Base-by-base conservation (phyloP, 1,140 invertebrate genomes). In the Rhyzopertha dominica region DNA sequence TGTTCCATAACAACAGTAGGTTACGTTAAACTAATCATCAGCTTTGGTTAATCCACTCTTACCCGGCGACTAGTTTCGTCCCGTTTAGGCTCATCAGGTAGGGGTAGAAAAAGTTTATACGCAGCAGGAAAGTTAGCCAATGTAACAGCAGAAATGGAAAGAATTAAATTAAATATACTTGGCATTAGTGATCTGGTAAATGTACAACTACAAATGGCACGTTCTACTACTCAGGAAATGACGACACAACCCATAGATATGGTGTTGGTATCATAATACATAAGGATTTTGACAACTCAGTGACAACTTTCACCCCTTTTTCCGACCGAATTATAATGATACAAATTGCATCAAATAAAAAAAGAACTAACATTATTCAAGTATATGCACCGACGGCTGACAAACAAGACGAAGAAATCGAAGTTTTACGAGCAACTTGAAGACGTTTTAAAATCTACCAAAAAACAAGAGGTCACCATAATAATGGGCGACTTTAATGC, bases 301-400 rank as follows among this genome's bases (percentile, higher is more conserved):
- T 42, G 13, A 19, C 2, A 16, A 24, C 28, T 12, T 47, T 25
- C 9, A 28, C 17, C 4, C 44, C 19, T 28, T 14, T 43, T 7
- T 41, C 8, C 2, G 26, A 28, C 10, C 38, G 36, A 26, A 37
- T 30, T n/a, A 47, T 55, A 5, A 31, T 58, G 19, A 18, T 50
- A 30, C 22, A 57, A 40, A 8, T 61, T 8, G 7, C 49, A 4
- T 31, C 53, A 7, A 48, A 42, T 17, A 45, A 24, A 20, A 32
- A 20, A 4, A 53, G 47, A 12, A 52, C 61, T 0, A 62, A 61
- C 28, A 48, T 67, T 5, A 59, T 66, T 22, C 61, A 64, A 46
- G 45, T 59, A n/a, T 65, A 67, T 44, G 60, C 58, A 3, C 59
- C 61, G 13, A 63, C 58, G 0, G 36, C 36, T 8, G 51, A 62